Evolutionary conservation across 2,797 vertebrate species (phyloP).

Genomic region (Argyrosomus regius): DNA sequence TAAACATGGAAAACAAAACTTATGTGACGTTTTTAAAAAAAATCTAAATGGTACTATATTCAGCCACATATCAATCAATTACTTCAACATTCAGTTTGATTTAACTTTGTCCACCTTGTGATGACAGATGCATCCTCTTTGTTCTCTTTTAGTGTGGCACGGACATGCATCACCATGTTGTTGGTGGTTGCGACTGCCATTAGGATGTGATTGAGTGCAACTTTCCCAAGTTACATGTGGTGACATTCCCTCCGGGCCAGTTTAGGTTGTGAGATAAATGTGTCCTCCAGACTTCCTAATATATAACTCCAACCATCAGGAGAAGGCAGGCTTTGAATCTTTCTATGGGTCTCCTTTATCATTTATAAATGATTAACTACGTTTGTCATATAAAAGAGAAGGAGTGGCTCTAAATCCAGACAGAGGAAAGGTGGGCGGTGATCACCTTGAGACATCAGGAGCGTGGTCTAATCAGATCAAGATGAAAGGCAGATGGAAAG

Average conservation of each 20-base stretch:
- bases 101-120: not conserved
- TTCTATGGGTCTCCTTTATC: conserved; percentile 41
- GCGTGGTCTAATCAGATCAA: conserved; percentile 59
- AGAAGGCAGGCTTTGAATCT: conserved; percentile 32
- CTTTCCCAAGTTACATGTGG: conserved; percentile 35
- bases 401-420: conserved; percentile 41
- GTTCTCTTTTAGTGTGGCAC: conserved; percentile 1
- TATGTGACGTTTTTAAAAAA: no score
- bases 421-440: conserved; percentile 44
- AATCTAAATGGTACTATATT: not conserved
- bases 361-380: conserved; percentile 59
- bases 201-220: conserved; percentile 28
- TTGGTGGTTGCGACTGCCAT: conserved; percentile 9
- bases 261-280: conserved; percentile 48
- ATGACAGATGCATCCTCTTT: not conserved
- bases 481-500: conserved; percentile 58
- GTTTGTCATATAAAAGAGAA: conserved; percentile 60
- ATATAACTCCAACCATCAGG: conserved; percentile 40
- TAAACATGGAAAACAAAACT: not conserved
- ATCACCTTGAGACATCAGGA: conserved; percentile 71
- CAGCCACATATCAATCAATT: not conserved
- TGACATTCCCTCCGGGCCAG: conserved; percentile 6
- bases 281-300: conserved; percentile 36
- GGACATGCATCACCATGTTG: conserved; percentile 10
- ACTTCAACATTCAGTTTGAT: conserved; percentile 4